phyloP scores from a whole-genome alignment of 2,113 vertebrate species.

The Coptodon rendalli region DNA sequence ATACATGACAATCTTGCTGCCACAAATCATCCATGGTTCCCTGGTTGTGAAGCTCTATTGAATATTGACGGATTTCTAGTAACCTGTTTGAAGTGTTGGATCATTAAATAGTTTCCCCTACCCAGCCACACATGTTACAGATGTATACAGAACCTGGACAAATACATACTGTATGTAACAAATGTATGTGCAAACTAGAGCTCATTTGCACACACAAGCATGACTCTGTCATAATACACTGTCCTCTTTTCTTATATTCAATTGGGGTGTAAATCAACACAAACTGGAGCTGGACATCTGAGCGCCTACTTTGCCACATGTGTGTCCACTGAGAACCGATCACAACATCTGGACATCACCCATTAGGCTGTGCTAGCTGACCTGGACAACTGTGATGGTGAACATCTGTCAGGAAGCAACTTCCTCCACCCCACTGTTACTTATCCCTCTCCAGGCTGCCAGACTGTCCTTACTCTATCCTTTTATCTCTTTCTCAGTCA shows the following conservation, averaged over 20 bases:
- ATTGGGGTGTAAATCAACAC: not conserved
- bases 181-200: not conserved
- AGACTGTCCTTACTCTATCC: not conserved
- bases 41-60: not conserved
- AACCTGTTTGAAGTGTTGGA: not conserved
- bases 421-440: not conserved
- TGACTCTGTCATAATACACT: not conserved
- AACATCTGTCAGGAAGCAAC: constrained; percentile 32
- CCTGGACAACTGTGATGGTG: not conserved
- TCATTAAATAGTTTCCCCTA: not conserved
- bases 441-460: constrained; percentile 8
- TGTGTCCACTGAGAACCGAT: not conserved
- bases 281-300: not conserved
- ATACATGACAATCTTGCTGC: not conserved
- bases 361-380: not conserved
- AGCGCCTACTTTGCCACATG: not conserved
- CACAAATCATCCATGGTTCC: not conserved
- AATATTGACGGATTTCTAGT: not conserved
- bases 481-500: not conserved
- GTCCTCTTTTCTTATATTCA: not conserved
- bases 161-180: not conserved
- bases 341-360: not conserved
- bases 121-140: not conserved
- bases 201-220: not conserved
- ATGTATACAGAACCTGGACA: not conserved